phyloP scores from a whole-genome alignment of 1,140 invertebrate species.

The Aphaenogaster ashmeadi region DNA sequence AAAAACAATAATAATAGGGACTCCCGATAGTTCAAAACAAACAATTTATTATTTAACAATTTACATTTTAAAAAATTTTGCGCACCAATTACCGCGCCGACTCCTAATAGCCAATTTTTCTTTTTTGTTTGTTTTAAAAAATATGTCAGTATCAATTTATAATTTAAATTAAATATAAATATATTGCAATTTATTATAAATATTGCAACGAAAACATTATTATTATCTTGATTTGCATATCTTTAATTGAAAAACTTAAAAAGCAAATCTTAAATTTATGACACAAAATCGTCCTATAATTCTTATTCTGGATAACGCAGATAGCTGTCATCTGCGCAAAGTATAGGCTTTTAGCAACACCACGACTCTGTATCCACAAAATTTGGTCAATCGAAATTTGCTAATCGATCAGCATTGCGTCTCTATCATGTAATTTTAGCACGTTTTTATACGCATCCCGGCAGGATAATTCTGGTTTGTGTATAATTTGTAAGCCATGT shows the following conservation, averaged over 20 bases:
- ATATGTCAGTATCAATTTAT: neutral
- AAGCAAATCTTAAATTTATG: constrained; percentile 10
- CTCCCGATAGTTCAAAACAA: too few species aligned
- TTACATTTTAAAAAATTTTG: too few species aligned
- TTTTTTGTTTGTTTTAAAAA: too few species aligned
- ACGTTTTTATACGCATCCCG: constrained; percentile 28
- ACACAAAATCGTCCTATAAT: neutral
- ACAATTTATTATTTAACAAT: too few species aligned
- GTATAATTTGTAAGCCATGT: constrained; percentile 6
- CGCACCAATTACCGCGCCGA: too few species aligned
- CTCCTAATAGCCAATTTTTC: too few species aligned
- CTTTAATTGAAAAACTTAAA: neutral
- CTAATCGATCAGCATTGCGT: constrained; percentile 25
- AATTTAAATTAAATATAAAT: neutral
- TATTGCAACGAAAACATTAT: neutral
- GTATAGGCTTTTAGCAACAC: neutral
- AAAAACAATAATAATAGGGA: too few species aligned
- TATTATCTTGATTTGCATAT: neutral
- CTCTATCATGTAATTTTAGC: constrained; percentile 33
- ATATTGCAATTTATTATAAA: neutral
- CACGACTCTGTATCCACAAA: neutral
- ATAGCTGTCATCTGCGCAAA: neutral
- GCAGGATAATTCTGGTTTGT: constrained; percentile 23
- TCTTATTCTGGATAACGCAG: neutral
- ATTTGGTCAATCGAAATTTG: constrained; percentile 7